Base-by-base conservation (phyloP, 2,113 vertebrate genomes). In the Neodontobutis hainanensis region DNA sequence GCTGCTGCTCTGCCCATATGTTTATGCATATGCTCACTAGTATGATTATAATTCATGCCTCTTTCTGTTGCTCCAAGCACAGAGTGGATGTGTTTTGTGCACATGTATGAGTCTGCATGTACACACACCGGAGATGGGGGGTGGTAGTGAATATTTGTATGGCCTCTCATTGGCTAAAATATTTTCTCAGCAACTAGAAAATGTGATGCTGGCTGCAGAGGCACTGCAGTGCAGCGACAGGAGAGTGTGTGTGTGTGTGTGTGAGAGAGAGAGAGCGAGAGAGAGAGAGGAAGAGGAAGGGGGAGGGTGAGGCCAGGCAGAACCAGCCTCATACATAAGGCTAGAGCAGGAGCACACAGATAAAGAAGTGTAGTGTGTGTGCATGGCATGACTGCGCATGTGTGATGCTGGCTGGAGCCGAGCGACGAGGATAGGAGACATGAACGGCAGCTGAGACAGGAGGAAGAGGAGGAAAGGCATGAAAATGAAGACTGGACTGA, bases 211-310 rank as follows among this genome's bases (percentile, higher is more conserved):
- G 90, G 84, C 89, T 92, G 91, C 91, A 92, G 89, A 91, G 90
- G 89, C 86, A 93, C 91, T 92, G 91, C 91, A 92, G 91, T 90
- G 83, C 88, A 91, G 90, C 90, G 91, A 82, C 75, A 80, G 83
- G 82, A 81, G 78, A 81, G 58, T 80, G 76, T 59, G 72, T 48
- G 40, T 16, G 48, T 68, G 63, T 68, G 83, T 38, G 78, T 75
- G 60, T 77, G 71, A 64, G 70, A 36, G 73, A 38, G 60, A 42
- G 65, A 58, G 68, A 50, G 74, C 48, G 70, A 45, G 70, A 12
- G 63, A 27, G 51, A 15, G 60, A 47, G 61, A 44, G 32, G 60
- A 59, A 44, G 49, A 42, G 65, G 19, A 45, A 36, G 72, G 50
- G 34, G 55, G 10, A n/a, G 73, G 61, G 68, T 76, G 67, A 36